Percentiles rank a stretch among this genome's conserved stretches.
phyloP scores from a whole-genome alignment of 2,888 invertebrate genomes.

The Heliconius erato region DNA sequence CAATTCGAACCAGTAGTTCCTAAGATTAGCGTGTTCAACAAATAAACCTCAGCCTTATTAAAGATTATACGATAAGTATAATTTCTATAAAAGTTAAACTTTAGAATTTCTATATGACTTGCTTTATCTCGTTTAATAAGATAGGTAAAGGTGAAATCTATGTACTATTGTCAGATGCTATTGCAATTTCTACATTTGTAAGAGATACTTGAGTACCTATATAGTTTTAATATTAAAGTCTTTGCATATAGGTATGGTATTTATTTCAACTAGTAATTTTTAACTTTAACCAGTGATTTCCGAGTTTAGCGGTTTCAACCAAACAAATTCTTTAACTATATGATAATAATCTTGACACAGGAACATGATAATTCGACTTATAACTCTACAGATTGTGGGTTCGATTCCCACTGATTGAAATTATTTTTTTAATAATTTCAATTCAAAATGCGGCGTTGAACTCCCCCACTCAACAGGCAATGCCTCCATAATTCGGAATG shows the following conservation, averaged over 20 bases:
- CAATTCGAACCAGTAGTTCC: no score
- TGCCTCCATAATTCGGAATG: background rate
- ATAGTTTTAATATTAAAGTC: background rate
- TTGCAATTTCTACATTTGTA: background rate
- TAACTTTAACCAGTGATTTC: no score
- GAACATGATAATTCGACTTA: no score
- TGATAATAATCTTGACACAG: no score
- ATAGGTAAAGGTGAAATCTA: background rate
- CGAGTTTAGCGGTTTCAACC: no score
- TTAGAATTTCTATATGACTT: background rate
- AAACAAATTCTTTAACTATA: no score
- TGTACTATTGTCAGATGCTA: background rate
- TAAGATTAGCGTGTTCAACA: no score
- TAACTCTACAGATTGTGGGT: no score
- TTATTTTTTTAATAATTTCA: no score
- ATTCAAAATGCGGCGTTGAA: background rate
- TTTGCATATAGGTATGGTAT: background rate
- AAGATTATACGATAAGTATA: background rate
- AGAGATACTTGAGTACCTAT: background rate
- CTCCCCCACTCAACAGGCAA: background rate
- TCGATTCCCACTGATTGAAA: no score
- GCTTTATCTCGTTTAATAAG: background rate
- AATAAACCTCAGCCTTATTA: background rate
- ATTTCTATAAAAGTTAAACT: background rate
- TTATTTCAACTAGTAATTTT: background rate